Base-by-base conservation (phyloP, 2,888 invertebrate genomes). In the Tipula lateralis region DNA sequence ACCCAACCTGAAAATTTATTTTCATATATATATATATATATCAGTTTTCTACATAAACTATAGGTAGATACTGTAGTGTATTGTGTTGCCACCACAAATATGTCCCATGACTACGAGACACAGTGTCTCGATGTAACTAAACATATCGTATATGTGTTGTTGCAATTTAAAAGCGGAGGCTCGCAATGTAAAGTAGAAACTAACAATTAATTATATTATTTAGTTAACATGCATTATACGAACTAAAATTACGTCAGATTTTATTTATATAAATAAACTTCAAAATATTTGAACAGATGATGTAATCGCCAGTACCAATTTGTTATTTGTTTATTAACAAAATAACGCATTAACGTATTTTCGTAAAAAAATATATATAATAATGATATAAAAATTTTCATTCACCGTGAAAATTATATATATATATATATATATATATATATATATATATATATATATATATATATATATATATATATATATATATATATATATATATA, bases 41-140 rank as follows among this genome's bases (percentile, higher is more conserved):
- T 24, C 24, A 66, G 24, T 4, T 66, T 66, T 24, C 44, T n/a
- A 66, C 24, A 24, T 66, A 12, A n/a, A 44, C n/a, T 44, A 36
- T 2, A 0, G n/a, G n/a, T 9, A 36, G 12, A 66, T 24, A n/a
- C n/a, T n/a, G n/a, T n/a, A n/a, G n/a, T n/a, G 16, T 44, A 44
- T 66, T 66, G 24, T 24, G 19, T 24, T 66, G 24, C 66, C 66
- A 24, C 24, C 66, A 66, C 66, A 66, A 66, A 66, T 4, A 24
- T 66, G 19, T 66, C 66, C 66, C 66, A 66, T 66, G 66, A 66
- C 66, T 66, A 66, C 66, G 66, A 66, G 66, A 66, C 66, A 66
- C 66, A 24, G 24, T 66, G 66, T 66, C 66, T 66, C 66, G 19
- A 9, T 66, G 24, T 24, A 19, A 66, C 9, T 66, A 66, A 12